phyloP scores from a whole-genome alignment of 53 echinoderm and acorn worm species.

The Paracentrotus lividus region DNA sequence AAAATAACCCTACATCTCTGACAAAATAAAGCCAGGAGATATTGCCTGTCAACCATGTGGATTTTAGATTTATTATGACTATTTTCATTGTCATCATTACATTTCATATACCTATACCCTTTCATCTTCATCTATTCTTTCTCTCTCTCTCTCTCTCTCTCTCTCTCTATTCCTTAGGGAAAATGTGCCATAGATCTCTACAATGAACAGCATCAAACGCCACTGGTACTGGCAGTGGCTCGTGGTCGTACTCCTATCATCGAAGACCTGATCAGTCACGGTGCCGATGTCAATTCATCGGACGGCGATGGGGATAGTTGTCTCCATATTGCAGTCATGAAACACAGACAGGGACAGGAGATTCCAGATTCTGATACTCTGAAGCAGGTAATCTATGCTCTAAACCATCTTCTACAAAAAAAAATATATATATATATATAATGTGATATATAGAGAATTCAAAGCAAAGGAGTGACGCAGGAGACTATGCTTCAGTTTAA shows the following conservation, averaged over 20 bases:
- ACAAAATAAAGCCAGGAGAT: no score
- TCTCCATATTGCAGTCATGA: slow-evolving; percentile 52
- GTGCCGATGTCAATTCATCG: slow-evolving; percentile 57
- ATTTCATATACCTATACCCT: not conserved
- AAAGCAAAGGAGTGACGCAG: no score
- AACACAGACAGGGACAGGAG: slow-evolving; percentile 54
- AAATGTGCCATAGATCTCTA: slow-evolving; percentile 59
- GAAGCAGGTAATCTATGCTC: slow-evolving; percentile 1
- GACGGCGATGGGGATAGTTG: slow-evolving; percentile 62
- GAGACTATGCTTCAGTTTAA: no score
- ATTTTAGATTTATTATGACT: not conserved
- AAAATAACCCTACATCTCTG: no score
- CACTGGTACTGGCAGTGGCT: slow-evolving; percentile 43
- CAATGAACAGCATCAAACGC: slow-evolving; percentile 63
- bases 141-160: not conserved
- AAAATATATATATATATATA: no score
- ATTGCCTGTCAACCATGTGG: no score
- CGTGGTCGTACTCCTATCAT: slow-evolving; percentile 46
- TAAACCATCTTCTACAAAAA: no score
- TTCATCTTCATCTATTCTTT: not conserved
- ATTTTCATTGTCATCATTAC: not conserved
- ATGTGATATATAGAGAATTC: no score
- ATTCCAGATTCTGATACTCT: slow-evolving; percentile 38
- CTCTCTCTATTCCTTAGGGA: not conserved
- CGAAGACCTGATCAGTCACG: slow-evolving; percentile 48